phyloP scores from a whole-genome alignment of 1,140 invertebrate species.

The Macrocentrus cingulum region DNA sequence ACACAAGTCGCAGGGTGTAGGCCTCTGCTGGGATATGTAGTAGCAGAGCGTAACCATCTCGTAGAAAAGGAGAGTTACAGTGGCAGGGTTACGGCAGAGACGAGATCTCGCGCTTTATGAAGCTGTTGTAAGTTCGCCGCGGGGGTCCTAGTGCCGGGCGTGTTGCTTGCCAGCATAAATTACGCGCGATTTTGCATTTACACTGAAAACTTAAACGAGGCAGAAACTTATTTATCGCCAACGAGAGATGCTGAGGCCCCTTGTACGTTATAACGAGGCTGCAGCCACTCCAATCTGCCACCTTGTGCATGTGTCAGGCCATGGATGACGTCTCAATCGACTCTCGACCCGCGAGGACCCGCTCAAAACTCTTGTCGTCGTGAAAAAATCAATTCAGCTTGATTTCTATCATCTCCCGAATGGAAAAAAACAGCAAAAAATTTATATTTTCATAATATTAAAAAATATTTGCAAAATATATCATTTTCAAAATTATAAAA shows the following conservation, averaged over 20 bases:
- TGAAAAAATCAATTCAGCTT: not conserved
- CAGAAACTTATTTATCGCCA: constrained; percentile 5
- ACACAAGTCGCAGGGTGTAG: constrained; percentile 18
- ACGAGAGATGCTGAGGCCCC: not conserved
- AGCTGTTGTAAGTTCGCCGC: constrained; percentile 53
- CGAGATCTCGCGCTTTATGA: constrained; percentile 42
- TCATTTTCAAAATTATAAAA: no score
- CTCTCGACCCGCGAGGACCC: not conserved
- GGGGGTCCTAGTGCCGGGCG: constrained; percentile 46
- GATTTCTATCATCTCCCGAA: no score
- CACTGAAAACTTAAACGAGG: constrained; percentile 40
- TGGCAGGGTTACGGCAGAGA: not conserved
- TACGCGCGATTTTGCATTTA: constrained; percentile 54
- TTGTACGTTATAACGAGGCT: not conserved
- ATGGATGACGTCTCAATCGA: constrained; percentile 9
- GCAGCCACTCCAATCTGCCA: not conserved
- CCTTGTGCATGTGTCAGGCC: not conserved
- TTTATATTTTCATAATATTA: no score
- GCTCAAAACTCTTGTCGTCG: not conserved
- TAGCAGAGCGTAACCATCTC: not conserved
- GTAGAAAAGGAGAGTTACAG: not conserved
- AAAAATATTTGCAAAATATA: no score
- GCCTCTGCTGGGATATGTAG: not conserved
- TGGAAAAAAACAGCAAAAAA: no score
- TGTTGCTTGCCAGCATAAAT: constrained; percentile 55